phyloP scores from a whole-genome alignment of 2,888 invertebrate species.

The Metopia argyrocephala region DNA sequence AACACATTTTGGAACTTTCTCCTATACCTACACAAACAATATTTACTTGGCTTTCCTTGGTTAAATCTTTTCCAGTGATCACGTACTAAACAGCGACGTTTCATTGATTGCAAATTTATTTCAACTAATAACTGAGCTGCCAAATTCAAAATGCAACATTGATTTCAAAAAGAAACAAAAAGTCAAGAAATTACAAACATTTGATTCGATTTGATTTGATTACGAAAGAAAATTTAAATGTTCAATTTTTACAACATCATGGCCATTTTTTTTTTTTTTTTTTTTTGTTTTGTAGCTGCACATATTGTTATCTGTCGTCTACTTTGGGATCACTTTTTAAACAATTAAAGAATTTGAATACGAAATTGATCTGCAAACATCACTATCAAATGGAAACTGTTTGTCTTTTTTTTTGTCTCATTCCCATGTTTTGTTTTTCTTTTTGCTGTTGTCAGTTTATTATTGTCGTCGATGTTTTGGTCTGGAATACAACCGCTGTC shows the following conservation, averaged over 20 bases:
- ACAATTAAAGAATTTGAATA: constrained; percentile 51
- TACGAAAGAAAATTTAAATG: constrained; percentile 38
- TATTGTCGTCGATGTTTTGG: constrained; percentile 3
- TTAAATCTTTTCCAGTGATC: too few species aligned
- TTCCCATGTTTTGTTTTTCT: neutral
- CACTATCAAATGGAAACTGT: constrained; percentile 41
- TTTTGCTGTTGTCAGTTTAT: neutral
- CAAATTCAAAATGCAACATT: neutral
- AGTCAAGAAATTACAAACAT: neutral
- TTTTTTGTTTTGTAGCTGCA: neutral
- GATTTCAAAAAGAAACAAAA: constrained; percentile 16
- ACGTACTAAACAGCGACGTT: neutral
- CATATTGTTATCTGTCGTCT: neutral
- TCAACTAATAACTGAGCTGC: constrained; percentile 27
- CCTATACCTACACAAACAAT: too few species aligned
- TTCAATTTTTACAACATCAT: constrained; percentile 48
- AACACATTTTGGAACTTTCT: too few species aligned
- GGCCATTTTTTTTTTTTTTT: neutral
- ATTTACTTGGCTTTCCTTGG: neutral
- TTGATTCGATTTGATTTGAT: constrained; percentile 1
- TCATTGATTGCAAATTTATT: constrained; percentile 42
- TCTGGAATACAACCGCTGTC: constrained; percentile 26
- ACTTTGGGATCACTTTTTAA: constrained; percentile 13
- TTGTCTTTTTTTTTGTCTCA: neutral
- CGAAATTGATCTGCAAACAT: constrained; percentile 61